Base-by-base conservation (phyloP, 2,113 vertebrate genomes). In the Chionis minor region DNA sequence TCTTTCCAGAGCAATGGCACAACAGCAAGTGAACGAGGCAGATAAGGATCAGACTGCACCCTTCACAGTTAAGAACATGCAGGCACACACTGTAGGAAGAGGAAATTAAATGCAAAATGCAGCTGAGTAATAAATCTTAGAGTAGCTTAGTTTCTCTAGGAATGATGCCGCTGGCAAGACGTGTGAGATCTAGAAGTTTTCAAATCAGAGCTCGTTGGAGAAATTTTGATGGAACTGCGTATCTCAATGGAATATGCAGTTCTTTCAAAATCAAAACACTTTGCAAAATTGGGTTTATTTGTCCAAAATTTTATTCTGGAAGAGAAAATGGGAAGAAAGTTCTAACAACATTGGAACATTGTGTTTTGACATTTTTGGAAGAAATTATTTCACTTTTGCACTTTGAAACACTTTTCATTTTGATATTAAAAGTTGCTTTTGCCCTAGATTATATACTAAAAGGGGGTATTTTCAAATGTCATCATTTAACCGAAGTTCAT, bases 91-190 rank as follows among this genome's bases (percentile, higher is more conserved):
- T 71, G 81, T 90, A 85, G 95, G 89, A 81, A 88, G 79, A 97
- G 95, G 96, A 97, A 97, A 97, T 97, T 94, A 97, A 96, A 95
- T 63, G 89, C 91, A 96, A 97, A 95, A 94, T 80, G 81, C 81
- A 92, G 79, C 94, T 92, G 86, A 90, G 93, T 96, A 97, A 96
- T 97, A 97, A 96, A 97, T 97, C 96, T 94, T 88, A 78, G 70
- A 91, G 91, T 33, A 52, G 87, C 42, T 92, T 78, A 55, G 87
- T 91, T 97, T 97, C 94, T 96, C 94, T 95, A 97, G 96, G 95
- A 97, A 96, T 96, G 85, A 95, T 78, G 91, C 95, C 49, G 71
- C 94, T 97, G 97, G 96, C 94, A 90, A 94, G 96, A 92, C 0
- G 32, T 83, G 95, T 73, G 74, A 92, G 93, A 97, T 92, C 58